Base-by-base conservation (phyloP, 2,797 vertebrate species). In the Naso thynnoides region DNA sequence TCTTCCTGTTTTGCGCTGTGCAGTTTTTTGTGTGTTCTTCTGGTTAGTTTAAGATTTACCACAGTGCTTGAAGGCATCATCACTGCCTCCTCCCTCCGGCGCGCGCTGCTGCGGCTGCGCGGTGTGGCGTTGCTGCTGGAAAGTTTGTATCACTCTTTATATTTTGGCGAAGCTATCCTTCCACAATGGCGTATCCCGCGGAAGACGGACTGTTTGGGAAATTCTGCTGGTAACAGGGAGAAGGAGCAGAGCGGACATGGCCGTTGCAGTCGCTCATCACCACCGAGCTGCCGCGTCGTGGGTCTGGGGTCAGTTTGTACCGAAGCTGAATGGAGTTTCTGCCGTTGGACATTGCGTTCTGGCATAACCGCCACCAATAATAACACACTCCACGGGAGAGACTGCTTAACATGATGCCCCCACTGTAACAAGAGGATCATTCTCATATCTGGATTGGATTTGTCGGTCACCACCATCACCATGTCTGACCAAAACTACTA, bases 401-500 rank as follows among this genome's bases (percentile, higher is more conserved):
- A 67, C 61, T n/a, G 48, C 36, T 36, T 4, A 56, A 57, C 65
- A 71, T 55, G 80, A 78, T 76, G 82, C 70, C 45, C 27, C 36
- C 44, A 2, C 56, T 74, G 13, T 84, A 70, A 73, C 58, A 2
- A 38, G 18, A 76, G 45, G 33, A 73, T 6, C 9, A 0, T 79
- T 84, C 31, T 74, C 67, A 36, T 9, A 42, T 61, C 61, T 64
- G 62, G 33, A 49, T 73, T 50, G 62, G 63, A 66, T 87, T 75
- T 50, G 56, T 73, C 81, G 6, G 41, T 64, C 68, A 65, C 41
- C 61, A 61, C 36, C 76, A 27, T 36, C 84, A 84, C 58, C 87
- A 95, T 95, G 94, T 93, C 93, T 26, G 94, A 95, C 87, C 94
- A 93, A 41, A 94, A 92, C 84, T 93, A 94, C 80, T 95, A 95